Base-by-base conservation (phyloP, 2,113 vertebrate species). In the Pterocles gutturalis region DNA sequence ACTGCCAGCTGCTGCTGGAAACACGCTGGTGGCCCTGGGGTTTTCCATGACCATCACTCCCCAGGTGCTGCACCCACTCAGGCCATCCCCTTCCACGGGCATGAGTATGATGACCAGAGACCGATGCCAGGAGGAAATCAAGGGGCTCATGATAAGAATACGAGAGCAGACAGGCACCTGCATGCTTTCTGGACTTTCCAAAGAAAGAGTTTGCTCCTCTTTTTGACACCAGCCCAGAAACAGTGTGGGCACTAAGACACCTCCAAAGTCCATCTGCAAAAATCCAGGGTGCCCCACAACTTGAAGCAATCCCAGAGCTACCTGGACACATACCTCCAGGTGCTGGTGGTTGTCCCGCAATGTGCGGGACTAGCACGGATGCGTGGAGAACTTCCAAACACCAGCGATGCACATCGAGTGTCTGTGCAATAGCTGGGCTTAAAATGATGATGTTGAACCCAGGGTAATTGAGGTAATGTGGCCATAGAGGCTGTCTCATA, bases 321-420 rank as follows among this genome's bases (percentile, higher is more conserved):
- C 45, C 5, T 54, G 46, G 41, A 15, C 31, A 58, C 1, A 0
- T 13, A 36, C 10, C 43, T 57, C 25, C 46, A 19, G 28, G 36
- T 83, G n/a, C 45, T 53, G 48, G 28, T 20, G 17, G 4, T 15
- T 55, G 41, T 33, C 19, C 14, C 20, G 22, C 13, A 1, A 0
- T 46, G 34, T 26, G n/a, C 0, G 1, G 29, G 29, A 72, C 17
- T 13, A 46, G 64, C n/a, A 7, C 0, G 4, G 45, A 31, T 38
- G 17, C 38, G 12, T 48, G 72, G 49, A 55, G 57, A 45, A 21
- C 38, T 80, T 65, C 38, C 45, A 34, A 65, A 75, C 20, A 9
- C 17, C 43, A 20, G 9, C 0, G 4, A 19, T 11, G 13, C 0
- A 0, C n/a, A 4, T 3, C 9, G 54, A 33, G 36, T 11, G 9